Base-by-base conservation (phyloP, 2,113 vertebrate species). In the Pelmatolapia mariae region DNA sequence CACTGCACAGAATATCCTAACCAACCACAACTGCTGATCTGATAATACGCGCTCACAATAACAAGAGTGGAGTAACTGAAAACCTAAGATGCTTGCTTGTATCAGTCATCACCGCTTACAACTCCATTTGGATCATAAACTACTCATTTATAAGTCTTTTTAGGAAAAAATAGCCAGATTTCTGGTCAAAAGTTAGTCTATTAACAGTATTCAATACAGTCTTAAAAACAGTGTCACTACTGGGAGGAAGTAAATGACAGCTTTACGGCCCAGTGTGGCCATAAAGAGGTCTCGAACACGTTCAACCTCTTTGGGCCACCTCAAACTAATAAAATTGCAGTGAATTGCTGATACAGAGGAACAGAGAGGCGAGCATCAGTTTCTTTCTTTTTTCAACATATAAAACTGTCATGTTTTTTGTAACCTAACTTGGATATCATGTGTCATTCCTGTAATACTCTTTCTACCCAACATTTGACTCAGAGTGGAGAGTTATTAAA, bases 161-260 rank as follows among this genome's bases (percentile, higher is more conserved):
- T 33, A 33, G 16, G 36, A 22, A 53, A 29, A 83, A 82, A 88
- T 71, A 66, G 22, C 66, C 50, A 76, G 12, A 79, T 83, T 88
- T 63, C 79, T 63, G 80, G 13, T 63, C 38, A 57, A 50, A 38
- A 80, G 16, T 31, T 59, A 53, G 45, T 47, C 82, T 43, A 45
- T 61, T 71, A 88, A 71, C 57, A 40, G 47, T 38, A 90, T 87
- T 87, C 76, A 90, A 87, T 87, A 80, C 40, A 47, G 68, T 83
- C 50, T 86, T 87, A 57, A 90, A 85, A 89, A 86, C 79, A 47
- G n/a, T 22, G 56, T 92, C 80, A 89, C 78, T 83, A 63, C 87
- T 73, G 68, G 76, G 81, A 91, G 90, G 89, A 95, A 93, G 86
- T 86, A 87, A 81, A 79, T 89, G 95, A 94, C 91, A 91, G 86